Base-by-base conservation (phyloP, 1,140 invertebrate species). In the Acyrthosiphon pisum region DNA sequence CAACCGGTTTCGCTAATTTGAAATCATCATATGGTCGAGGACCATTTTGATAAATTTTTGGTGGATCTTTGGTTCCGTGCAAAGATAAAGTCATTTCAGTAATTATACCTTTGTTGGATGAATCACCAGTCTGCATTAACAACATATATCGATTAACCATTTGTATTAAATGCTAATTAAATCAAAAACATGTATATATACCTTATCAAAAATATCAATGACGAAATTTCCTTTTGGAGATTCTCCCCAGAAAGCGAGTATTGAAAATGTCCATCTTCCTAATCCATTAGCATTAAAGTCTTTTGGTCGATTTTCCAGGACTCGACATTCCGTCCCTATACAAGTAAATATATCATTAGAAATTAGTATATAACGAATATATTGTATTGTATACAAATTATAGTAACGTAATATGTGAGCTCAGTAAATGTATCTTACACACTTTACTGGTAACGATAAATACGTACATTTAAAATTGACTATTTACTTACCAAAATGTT, bases 201-300 rank as follows among this genome's bases (percentile, higher is more conserved):
- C 97, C 95, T 95, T 95, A 94, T 97, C 97, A 37, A 95, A 94
- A 93, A 97, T 95, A n/a, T 95, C 95, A 22, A 98, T 94, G 1
- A 94, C 96, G 98, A 98, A 99, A 35, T 95, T 95, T 7, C 98
- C 98, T 41, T 95, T 94, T 8, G 98, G 97, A 94, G 96, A 95
- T 95, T 99, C 99, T 30, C 98, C 98, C 98, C 98, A 99, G 3
- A 97, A 97, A 89, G 98, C 98, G 0, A 99, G 97, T 0, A 98
- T 98, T 96, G 98, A 97, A 95, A 99, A 98, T 53, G 96, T 97
- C 98, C 98, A 99, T 94, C 97, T 96, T 11, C 95, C 95, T 94
- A 99, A 98, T n/a, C 98, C 98, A 22, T 96, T 95, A 2, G 94
- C 94, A 30, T 97, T 97, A 81, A 95, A 95, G 95, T 99, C 98